phyloP scores from a whole-genome alignment of 2,797 vertebrate species.

The Labroides dimidiatus region DNA sequence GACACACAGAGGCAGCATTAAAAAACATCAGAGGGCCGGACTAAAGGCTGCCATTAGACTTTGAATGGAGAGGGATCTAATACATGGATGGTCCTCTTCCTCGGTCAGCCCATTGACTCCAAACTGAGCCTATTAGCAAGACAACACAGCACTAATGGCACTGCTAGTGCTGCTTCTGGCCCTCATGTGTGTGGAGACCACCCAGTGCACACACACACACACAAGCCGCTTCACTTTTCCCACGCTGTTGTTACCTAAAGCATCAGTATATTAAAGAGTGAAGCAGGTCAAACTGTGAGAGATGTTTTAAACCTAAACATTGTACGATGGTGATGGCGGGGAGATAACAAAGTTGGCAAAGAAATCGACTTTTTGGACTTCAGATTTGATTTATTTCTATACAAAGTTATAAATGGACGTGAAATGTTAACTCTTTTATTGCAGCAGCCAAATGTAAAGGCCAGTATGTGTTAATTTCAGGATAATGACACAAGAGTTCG shows the following conservation, averaged over 20 bases:
- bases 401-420: not conserved
- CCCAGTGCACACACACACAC: constrained; percentile 66
- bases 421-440: too few relatives aligned
- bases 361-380: not conserved
- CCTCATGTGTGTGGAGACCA: constrained; percentile 78
- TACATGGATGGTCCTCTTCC: constrained; percentile 86
- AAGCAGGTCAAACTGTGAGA: constrained; percentile 60
- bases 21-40: constrained; percentile 78
- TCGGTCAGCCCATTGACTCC: constrained; percentile 82
- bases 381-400: not conserved
- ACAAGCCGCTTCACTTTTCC: constrained; percentile 65
- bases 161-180: constrained; percentile 66
- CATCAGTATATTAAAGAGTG: constrained; percentile 56
- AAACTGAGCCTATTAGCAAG: constrained; percentile 87
- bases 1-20: constrained; percentile 83
- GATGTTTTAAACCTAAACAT: constrained; percentile 31
- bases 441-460: too few relatives aligned
- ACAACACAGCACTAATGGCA: constrained; percentile 86
- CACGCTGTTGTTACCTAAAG: constrained; percentile 70
- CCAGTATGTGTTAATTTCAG: too few relatives aligned
- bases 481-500: too few relatives aligned
- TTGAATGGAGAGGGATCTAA: constrained; percentile 85
- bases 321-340: constrained; percentile 1
- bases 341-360: not conserved
- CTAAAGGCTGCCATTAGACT: constrained; percentile 81